Conservation (phyloP, 2,888 invertebrate genomes). For the Diaprepes abbreviatus region DNA sequence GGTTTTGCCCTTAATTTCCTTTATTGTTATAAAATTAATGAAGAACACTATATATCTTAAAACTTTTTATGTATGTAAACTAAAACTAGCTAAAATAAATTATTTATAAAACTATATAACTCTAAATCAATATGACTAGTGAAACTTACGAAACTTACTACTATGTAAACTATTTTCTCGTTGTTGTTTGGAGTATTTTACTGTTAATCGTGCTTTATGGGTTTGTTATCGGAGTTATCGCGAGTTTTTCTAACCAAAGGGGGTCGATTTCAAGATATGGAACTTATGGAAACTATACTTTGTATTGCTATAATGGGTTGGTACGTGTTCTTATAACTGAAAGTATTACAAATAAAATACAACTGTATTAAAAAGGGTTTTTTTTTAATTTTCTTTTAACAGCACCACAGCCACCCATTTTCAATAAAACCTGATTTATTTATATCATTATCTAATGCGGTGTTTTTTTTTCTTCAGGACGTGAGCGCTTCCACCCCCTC, state of each 20-base stretch:
- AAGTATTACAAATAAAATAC: no score
- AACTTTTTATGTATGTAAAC: no score
- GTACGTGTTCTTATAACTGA: slow-evolving; percentile 28
- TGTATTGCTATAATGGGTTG: slow-evolving; percentile 28
- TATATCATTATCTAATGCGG: neutral
- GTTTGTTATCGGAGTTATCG: slow-evolving; percentile 57
- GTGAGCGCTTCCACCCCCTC: slow-evolving; percentile 39
- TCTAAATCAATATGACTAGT: slow-evolving; percentile 16
- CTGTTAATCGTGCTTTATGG: slow-evolving; percentile 59
- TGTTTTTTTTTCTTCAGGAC: slow-evolving; percentile 28
- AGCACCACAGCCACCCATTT: no score
- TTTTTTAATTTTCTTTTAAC: no score
- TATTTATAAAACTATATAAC: neutral
- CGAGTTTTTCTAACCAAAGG: slow-evolving; percentile 15
- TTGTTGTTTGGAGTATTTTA: slow-evolving; percentile 56
- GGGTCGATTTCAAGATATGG: neutral
- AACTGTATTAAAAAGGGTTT: no score
- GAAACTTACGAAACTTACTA: slow-evolving; percentile 2
- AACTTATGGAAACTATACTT: slow-evolving; percentile 2
- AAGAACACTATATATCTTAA: no score
- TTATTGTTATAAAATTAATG: no score
- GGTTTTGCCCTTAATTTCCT: no score
- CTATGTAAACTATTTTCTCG: slow-evolving; percentile 49
- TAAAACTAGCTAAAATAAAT: no score
- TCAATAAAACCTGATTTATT: neutral